Evolutionary conservation across 2,113 vertebrate species (phyloP).

Genomic region (Cyanistes caeruleus): DNA sequence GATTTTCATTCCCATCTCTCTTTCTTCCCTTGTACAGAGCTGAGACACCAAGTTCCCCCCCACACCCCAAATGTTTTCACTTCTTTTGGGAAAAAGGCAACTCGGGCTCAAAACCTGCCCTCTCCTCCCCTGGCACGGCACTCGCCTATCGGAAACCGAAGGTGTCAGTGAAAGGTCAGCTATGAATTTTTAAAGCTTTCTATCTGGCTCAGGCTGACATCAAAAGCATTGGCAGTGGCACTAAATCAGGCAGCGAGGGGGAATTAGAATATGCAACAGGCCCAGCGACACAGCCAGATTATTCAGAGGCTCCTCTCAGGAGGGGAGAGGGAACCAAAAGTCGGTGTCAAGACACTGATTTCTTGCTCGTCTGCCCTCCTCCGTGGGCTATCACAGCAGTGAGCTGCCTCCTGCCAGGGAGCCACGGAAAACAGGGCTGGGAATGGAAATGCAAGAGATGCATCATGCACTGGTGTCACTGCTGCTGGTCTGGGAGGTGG

Average conservation of each 20-base stretch:
- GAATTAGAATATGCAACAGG: slow-evolving; percentile 64
- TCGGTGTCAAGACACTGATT: background rate
- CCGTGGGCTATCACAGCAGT: background rate
- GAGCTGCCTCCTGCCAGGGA: background rate
- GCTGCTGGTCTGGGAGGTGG: background rate
- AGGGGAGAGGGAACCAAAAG: background rate
- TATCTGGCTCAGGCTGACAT: slow-evolving; percentile 59
- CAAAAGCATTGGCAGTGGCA: slow-evolving; percentile 60
- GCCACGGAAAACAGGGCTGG: background rate
- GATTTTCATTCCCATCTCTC: slow-evolving; percentile 13
- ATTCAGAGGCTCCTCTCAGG: background rate
- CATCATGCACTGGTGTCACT: background rate
- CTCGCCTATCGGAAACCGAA: slow-evolving; percentile 33
- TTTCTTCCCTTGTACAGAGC: background rate
- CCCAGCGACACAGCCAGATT: background rate
- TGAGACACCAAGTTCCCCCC: background rate
- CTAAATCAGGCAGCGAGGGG: slow-evolving; percentile 46
- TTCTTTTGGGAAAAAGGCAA: slow-evolving; percentile 49
- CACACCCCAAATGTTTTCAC: background rate
- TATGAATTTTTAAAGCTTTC: slow-evolving; percentile 67
- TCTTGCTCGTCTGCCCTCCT: background rate
- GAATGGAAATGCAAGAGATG: background rate
- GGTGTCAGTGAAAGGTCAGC: slow-evolving; percentile 62
- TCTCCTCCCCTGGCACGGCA: background rate
- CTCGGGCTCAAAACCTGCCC: background rate